Percentiles rank a stretch among this genome's conserved stretches.
phyloP scores from a whole-genome alignment of 2,113 vertebrate species.

The Carollia perspicillata region DNA sequence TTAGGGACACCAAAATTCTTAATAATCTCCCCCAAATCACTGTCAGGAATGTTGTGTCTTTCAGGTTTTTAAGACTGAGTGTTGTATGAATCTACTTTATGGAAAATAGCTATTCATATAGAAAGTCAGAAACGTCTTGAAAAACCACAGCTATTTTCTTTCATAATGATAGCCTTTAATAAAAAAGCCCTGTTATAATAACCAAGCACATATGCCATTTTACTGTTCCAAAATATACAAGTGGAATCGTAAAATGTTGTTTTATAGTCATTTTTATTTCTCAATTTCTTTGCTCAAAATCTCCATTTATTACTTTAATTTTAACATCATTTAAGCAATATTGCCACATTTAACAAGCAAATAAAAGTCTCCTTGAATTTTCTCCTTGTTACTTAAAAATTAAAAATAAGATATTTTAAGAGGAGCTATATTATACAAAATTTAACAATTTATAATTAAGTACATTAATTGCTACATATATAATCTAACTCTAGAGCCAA shows the following conservation, averaged over 20 bases:
- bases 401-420: conserved; percentile 25
- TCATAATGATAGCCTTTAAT: conserved; percentile 51
- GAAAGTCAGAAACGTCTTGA: conserved; percentile 52
- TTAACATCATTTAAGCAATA: conserved; percentile 67
- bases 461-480: not conserved
- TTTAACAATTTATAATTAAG: conserved; percentile 9
- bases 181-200: conserved; percentile 16
- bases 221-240: conserved; percentile 56
- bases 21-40: not conserved
- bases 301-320: conserved; percentile 64
- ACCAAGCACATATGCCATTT: conserved; percentile 56
- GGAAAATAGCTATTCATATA: conserved; percentile 21
- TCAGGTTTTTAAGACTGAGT: not conserved
- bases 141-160: conserved; percentile 50
- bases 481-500: not conserved
- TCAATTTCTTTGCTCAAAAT: conserved; percentile 59
- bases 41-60: not conserved
- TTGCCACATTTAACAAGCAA: conserved; percentile 63
- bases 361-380: conserved; percentile 68
- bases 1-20: not conserved
- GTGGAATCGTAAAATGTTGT: conserved; percentile 60
- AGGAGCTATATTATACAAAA: conserved; percentile 15
- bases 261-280: conserved; percentile 65
- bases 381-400: conserved; percentile 60
- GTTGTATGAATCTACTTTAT: not conserved